Evolutionary conservation across 2,888 invertebrate species (phyloP).

Genomic region (Marronus borbonicus): DNA sequence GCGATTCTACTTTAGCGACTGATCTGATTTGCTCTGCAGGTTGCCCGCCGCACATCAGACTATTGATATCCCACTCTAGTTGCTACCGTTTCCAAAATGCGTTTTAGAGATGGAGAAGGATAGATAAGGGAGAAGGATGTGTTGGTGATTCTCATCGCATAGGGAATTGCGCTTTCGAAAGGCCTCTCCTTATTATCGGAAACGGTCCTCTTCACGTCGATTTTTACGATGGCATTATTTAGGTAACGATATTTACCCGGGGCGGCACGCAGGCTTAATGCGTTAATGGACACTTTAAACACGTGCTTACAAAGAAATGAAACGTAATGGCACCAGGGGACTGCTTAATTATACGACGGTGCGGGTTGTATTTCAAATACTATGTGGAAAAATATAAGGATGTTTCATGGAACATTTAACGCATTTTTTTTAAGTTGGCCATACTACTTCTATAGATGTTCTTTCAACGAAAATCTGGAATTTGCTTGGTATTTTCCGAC

Average conservation of each 20-base stretch:
- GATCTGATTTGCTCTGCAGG: slow-evolving; percentile 61
- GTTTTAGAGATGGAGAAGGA: neutral
- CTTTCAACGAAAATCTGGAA: no score
- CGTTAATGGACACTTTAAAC: neutral
- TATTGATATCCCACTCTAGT: no score
- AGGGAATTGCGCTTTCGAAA: slow-evolving; percentile 25
- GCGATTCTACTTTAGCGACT: slow-evolving; percentile 64
- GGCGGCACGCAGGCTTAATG: neutral
- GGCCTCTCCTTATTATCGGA: slow-evolving; percentile 33
- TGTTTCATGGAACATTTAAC: no score
- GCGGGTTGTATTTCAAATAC: no score
- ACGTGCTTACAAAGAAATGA: neutral
- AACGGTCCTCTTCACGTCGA: slow-evolving; percentile 17
- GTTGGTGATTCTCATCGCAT: slow-evolving; percentile 27
- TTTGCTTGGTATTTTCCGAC: no score
- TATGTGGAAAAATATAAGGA: no score
- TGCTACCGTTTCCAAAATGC: neutral
- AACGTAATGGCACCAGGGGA: neutral
- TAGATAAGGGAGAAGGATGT: neutral
- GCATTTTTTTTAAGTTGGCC: no score
- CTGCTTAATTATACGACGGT: no score
- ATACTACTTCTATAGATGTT: no score
- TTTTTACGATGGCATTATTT: slow-evolving; percentile 26
- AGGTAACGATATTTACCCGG: slow-evolving; percentile 13
- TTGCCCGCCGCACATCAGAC: neutral